Conservation (phyloP, 1,140 invertebrate genomes). For the Ips typographus region DNA sequence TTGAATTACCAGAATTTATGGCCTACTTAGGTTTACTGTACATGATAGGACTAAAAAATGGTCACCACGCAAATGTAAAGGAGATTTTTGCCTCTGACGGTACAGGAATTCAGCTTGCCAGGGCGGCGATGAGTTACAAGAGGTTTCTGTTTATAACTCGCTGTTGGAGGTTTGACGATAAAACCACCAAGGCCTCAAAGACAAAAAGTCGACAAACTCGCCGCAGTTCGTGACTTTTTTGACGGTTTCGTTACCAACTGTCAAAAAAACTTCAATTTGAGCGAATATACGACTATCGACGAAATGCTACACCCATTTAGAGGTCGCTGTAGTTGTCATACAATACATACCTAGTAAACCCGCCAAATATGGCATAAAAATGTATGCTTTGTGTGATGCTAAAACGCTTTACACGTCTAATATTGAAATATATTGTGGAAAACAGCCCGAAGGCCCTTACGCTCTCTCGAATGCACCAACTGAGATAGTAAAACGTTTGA, state of each 20-base stretch:
- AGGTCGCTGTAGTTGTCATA: conserved; percentile 26
- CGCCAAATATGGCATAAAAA: conserved; percentile 50
- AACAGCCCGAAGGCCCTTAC: conserved; percentile 43
- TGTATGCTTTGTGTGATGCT: conserved; percentile 42
- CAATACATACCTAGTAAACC: conserved; percentile 32
- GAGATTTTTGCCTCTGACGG: conserved; percentile 36
- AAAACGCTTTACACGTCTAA: conserved; percentile 43
- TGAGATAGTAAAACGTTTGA: conserved; percentile 41
- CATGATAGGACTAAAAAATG: too few species aligned
- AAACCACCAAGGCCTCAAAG: conserved; percentile 41
- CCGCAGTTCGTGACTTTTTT: conserved; percentile 30
- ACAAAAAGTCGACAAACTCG: conserved; percentile 26
- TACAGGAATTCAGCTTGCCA: conserved; percentile 52
- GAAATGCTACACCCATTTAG: conserved; percentile 29
- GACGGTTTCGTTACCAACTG: conserved; percentile 37
- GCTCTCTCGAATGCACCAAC: conserved; percentile 29
- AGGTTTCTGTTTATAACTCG: conserved; percentile 55
- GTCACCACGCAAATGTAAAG: background rate
- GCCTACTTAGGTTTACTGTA: too few species aligned
- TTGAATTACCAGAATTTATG: too few species aligned
- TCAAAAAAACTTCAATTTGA: conserved; percentile 34
- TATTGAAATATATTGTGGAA: conserved; percentile 44
- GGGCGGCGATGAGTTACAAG: conserved; percentile 53
- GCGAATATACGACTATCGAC: conserved; percentile 36
- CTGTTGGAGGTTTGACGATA: conserved; percentile 55